Conservation (phyloP, 2,113 vertebrate species). For the Dromaius novaehollandiae region DNA sequence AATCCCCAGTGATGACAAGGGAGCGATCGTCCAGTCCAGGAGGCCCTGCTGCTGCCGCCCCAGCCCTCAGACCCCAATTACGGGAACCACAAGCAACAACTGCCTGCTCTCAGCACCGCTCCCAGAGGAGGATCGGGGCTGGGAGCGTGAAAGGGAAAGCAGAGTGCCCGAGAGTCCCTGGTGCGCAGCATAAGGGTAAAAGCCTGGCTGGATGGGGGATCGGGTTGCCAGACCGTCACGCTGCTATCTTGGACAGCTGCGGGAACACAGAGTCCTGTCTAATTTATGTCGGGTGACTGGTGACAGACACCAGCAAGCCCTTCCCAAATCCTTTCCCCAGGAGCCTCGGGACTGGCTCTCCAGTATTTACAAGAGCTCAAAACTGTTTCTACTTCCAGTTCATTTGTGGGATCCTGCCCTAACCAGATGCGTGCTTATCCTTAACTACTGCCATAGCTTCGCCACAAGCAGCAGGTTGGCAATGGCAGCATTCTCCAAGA, state of each 20-base stretch:
- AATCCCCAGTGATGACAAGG: not conserved
- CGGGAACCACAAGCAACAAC: rapidly evolving
- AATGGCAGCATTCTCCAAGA: not conserved
- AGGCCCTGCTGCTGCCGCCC: rapidly evolving
- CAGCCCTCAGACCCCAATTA: rapidly evolving
- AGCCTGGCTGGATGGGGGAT: not conserved
- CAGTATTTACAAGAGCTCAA: not conserved
- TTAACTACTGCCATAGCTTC: not conserved
- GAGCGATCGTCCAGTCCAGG: not conserved
- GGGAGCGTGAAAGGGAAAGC: not conserved
- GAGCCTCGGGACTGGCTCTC: too few relatives aligned
- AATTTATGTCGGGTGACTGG: not conserved
- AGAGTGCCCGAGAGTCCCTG: not conserved
- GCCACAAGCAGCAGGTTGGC: not conserved
- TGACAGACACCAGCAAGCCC: not conserved
- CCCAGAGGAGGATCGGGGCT: not conserved
- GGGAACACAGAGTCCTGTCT: not conserved
- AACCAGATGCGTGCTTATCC: not conserved
- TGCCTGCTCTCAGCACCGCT: not conserved
- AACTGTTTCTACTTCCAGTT: rapidly evolving
- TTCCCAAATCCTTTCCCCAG: not conserved
- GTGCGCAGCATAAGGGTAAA: not conserved
- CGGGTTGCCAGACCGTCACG: not conserved
- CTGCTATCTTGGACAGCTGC: not conserved
- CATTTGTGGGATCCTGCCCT: not conserved